phyloP scores from a whole-genome alignment of 2,888 invertebrate genomes.

The Gryllus longicercus region DNA sequence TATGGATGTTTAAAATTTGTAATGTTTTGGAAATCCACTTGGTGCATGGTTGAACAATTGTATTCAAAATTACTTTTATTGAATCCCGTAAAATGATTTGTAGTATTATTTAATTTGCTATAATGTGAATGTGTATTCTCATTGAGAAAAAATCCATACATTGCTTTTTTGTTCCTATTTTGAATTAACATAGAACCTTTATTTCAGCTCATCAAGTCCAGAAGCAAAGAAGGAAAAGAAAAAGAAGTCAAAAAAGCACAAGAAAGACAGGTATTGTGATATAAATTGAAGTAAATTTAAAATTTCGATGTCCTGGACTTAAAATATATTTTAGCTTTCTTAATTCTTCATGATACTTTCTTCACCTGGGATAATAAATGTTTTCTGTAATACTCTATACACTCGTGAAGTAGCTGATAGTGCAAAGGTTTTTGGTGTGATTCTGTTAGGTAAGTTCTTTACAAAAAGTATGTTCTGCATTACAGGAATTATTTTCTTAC shows the following conservation, averaged over 20 bases:
- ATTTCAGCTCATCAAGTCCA: slow-evolving; percentile 40
- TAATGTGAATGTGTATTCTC: too few species aligned
- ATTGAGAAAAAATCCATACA: too few species aligned
- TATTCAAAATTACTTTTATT: too few species aligned
- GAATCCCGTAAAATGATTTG: too few species aligned
- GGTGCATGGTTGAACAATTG: too few species aligned
- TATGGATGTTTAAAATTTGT: slow-evolving; percentile 26
- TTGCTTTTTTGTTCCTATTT: too few species aligned
- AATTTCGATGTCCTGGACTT: slow-evolving; percentile 11
- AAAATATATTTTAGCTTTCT: slow-evolving; percentile 2
- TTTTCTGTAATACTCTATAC: background rate
- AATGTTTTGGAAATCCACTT: background rate
- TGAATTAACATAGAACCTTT: background rate
- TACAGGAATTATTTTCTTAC: too few species aligned
- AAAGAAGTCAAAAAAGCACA: slow-evolving; percentile 68
- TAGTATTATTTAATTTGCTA: too few species aligned
- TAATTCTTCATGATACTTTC: slow-evolving; percentile 25
- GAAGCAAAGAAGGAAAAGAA: slow-evolving; percentile 56
- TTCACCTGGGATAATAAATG: slow-evolving; percentile 1
- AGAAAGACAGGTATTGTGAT: slow-evolving; percentile 58
- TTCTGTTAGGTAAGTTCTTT: too few species aligned
- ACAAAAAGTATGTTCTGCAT: too few species aligned
- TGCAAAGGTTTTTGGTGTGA: too few species aligned
- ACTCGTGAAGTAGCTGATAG: too few species aligned
- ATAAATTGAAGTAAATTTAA: slow-evolving; percentile 11